These are phyloP conservation scores for Pristionchus arcanus DNA, from an alignment of 2,888 invertebrate genomes.

Conservation along the genomic window DNA sequence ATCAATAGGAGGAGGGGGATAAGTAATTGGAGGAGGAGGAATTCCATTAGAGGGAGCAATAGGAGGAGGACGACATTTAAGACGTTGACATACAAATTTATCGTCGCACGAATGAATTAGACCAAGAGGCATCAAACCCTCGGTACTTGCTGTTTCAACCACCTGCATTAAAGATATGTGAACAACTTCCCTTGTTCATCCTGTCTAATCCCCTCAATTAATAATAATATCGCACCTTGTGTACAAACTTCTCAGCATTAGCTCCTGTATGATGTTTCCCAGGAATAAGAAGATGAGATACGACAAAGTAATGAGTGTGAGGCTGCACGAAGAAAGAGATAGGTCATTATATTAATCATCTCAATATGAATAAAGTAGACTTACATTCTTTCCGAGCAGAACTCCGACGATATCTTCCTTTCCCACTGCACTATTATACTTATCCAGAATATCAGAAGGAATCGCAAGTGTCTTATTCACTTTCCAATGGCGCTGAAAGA, in stretches of 20 bases:
- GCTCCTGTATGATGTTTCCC: neutral
- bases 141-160: neutral
- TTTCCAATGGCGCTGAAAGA: neutral
- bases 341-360: too few species aligned
- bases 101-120: conserved; percentile 34
- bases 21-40: neutral
- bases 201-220: neutral
- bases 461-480: conserved; percentile 25
- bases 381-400: conserved; percentile 40
- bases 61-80: neutral
- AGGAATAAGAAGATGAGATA: conserved; percentile 49
- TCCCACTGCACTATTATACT: conserved; percentile 7
- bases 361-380: neutral
- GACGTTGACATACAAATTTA: conserved; percentile 5
- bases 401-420: conserved; percentile 38
- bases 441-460: conserved; percentile 39
- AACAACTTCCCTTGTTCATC: neutral
- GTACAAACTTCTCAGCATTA: neutral
- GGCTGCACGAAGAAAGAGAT: too few species aligned
- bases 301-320: conserved; percentile 33
- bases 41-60: neutral
- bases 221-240: neutral
- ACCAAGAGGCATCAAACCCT: conserved; percentile 40
- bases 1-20: neutral
- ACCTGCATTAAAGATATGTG: neutral